phyloP scores from a whole-genome alignment of 1,140 invertebrate species.

The Platyura marginata region DNA sequence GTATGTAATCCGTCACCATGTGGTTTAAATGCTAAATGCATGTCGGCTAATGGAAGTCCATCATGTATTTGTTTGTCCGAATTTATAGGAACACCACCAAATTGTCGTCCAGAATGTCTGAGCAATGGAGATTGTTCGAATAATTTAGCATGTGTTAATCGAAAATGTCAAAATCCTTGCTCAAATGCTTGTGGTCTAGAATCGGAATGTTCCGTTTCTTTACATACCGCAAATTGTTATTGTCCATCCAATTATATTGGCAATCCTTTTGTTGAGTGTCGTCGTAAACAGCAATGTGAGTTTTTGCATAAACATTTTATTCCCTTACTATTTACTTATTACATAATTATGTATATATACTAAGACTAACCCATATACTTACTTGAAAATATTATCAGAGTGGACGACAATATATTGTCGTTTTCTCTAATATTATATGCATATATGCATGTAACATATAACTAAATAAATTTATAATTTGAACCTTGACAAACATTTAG shows the following conservation, averaged over 20 bases:
- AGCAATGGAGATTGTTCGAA: constrained; percentile 42
- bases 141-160: constrained; percentile 36
- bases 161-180: constrained; percentile 53
- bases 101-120: constrained; percentile 46
- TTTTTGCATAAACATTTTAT: neutral
- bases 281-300: constrained; percentile 8
- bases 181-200: constrained; percentile 51
- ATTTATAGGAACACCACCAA: constrained; percentile 44
- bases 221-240: constrained; percentile 52
- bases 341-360: too few relatives aligned
- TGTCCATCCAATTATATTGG: constrained; percentile 46
- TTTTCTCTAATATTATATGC: too few relatives aligned
- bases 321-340: too few relatives aligned
- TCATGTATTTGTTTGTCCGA: constrained; percentile 38
- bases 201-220: constrained; percentile 50
- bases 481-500: too few relatives aligned
- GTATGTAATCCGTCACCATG: constrained; percentile 60
- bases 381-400: too few relatives aligned
- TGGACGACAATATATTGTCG: too few relatives aligned
- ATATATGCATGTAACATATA: too few relatives aligned
- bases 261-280: constrained; percentile 42
- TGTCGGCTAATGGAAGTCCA: constrained; percentile 32
- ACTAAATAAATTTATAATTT: too few relatives aligned
- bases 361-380: too few relatives aligned
- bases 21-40: constrained; percentile 53